Base-by-base conservation (phyloP, 2,113 vertebrate genomes). In the Neofelis nebulosa region DNA sequence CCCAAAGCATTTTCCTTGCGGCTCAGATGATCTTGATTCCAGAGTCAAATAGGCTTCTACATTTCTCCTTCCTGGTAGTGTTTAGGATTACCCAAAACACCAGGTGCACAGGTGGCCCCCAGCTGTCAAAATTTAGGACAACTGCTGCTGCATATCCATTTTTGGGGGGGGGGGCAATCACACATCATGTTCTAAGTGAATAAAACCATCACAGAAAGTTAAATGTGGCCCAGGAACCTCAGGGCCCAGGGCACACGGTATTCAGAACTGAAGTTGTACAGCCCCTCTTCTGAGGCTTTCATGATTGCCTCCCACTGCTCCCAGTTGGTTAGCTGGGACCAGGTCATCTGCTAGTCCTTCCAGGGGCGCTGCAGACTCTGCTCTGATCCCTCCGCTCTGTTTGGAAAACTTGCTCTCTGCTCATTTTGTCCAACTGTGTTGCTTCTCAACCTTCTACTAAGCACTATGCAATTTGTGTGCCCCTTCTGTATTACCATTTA, bases 381-480 rank as follows among this genome's bases (percentile, higher is more conserved):
- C 21, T 57, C 86, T 25, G 68, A 74, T 48, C 31, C 19, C 31
- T 83, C 52, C 25, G 13, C 81, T 91, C 52, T 92, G 68, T 66
- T n/a, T 78, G 65, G 18, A 83, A 96, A 69, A 48, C 41, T 55
- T 74, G 57, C 11, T 79, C 25, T 68, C 57, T 93, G 50, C n/a
- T 86, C n/a, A 52, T n/a, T 85, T 38, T 50, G 50, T 65, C 31
- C 38, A 61, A 52, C 2, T 25, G 12, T 45, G 71, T 16, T 74
- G 45, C 79, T 89, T 86, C 15, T 71, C 41, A 41, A 11, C 9
- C 31, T 71, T 91, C 87, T 94, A 65, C 61, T 18, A 82, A 96
- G 66, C 7, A 36, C 15, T 9, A 13, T 55, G 61, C 36, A 41
- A 65, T 38, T 18, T 18, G 5, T 45, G 61, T 12, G 14, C 11